Conservation (phyloP, 2,797 vertebrate genomes). For the Coreius guichenoti region DNA sequence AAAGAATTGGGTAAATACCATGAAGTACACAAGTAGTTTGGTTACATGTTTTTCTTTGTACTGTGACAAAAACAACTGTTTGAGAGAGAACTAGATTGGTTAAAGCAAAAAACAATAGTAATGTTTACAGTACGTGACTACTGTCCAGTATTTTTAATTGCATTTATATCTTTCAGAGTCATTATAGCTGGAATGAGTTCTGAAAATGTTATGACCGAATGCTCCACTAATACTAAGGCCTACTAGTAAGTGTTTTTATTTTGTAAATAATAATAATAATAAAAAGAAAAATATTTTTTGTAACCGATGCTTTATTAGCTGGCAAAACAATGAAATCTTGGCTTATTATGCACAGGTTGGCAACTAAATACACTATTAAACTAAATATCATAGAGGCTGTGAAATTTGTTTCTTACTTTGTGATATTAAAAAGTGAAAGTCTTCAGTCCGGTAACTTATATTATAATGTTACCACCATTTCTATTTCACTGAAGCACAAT, state of each 20-base stretch:
- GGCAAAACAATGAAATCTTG: background rate
- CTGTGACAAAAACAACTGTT: background rate
- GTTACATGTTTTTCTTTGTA: background rate
- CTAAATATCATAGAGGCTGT: background rate
- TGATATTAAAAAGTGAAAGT: background rate
- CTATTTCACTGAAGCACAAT: background rate
- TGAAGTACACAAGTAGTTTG: background rate
- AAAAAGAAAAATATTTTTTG: no score
- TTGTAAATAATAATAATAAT: no score
- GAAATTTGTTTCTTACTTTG: background rate
- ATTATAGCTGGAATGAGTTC: background rate
- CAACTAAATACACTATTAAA: background rate
- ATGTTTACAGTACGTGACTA: background rate
- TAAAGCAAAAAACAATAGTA: background rate
- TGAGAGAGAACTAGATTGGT: background rate
- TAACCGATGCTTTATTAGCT: background rate
- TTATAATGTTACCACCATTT: background rate
- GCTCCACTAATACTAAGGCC: background rate
- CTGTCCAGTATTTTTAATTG: background rate
- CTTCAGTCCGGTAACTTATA: background rate
- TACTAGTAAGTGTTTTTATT: background rate
- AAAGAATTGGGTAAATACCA: background rate
- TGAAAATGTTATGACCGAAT: background rate
- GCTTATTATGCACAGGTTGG: background rate
- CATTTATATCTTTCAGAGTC: background rate